A percentile compares a stretch with the other conserved stretches of the same genome.
Conservation (phyloP, 1,140 invertebrate genomes). For the Drosophila malerkotliana region DNA sequence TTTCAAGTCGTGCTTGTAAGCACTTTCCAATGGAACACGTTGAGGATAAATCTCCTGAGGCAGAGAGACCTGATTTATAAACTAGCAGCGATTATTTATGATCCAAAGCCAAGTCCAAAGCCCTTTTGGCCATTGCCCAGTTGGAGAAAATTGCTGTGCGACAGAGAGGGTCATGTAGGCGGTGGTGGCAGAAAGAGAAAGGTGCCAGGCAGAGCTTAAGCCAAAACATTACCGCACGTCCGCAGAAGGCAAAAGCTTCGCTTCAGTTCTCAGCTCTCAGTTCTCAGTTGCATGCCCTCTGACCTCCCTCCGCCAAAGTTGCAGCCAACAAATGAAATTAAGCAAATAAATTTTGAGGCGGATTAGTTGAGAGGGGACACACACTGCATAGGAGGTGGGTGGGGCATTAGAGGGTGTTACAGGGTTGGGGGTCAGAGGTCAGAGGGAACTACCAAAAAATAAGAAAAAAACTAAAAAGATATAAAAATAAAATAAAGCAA, state of each 20-base stretch:
- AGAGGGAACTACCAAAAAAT: not conserved
- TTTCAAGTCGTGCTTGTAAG: not conserved
- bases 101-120: constrained; percentile 35
- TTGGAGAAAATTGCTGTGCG: constrained; percentile 20
- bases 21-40: not conserved
- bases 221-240: constrained; percentile 72
- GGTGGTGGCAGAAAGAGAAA: not conserved
- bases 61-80: constrained; percentile 32
- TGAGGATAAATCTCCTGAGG: not conserved
- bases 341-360: constrained; percentile 79
- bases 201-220: constrained; percentile 57
- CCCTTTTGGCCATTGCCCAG: constrained; percentile 39
- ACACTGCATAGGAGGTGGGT: constrained; percentile 8
- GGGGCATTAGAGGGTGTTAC: not conserved
- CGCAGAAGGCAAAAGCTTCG: constrained; percentile 28
- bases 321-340: constrained; percentile 78
- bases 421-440: not conserved
- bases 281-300: constrained; percentile 5
- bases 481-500: constrained; percentile 18
- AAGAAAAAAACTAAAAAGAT: not conserved
- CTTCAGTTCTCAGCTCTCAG: constrained; percentile 7
- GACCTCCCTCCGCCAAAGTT: constrained; percentile 42
- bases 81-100: constrained; percentile 47
- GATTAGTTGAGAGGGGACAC: constrained; percentile 53
- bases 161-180: not conserved